phyloP scores from a whole-genome alignment of 2,888 invertebrate genomes.

The Clepsis dumicolana region DNA sequence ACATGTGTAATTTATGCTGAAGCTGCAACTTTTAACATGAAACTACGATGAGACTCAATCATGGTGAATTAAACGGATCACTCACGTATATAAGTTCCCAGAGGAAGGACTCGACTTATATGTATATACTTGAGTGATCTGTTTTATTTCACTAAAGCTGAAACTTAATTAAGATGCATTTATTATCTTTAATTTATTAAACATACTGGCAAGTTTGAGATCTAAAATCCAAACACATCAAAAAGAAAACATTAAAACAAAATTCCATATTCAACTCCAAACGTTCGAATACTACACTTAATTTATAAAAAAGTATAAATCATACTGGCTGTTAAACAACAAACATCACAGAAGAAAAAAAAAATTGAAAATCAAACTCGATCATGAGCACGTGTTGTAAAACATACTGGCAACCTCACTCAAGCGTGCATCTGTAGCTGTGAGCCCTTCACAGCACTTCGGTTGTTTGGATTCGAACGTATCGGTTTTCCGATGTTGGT shows the following conservation, averaged over 20 bases:
- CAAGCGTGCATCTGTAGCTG: constrained; percentile 20
- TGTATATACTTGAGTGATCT: no score
- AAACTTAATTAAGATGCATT: no score
- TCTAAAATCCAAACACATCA: background rate
- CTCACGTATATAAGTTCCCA: no score
- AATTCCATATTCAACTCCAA: background rate
- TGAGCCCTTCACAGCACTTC: constrained; percentile 17
- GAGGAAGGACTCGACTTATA: no score
- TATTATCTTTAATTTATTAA: no score
- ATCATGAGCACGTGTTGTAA: background rate
- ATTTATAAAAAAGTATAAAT: background rate
- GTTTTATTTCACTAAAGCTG: no score
- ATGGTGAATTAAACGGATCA: no score
- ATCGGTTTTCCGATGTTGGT: constrained; percentile 12
- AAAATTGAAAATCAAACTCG: constrained; percentile 1
- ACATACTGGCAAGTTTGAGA: background rate
- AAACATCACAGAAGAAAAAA: background rate
- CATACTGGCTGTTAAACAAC: background rate
- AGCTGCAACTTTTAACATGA: no score
- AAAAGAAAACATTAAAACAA: background rate
- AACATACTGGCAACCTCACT: constrained; percentile 14
- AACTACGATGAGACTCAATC: no score
- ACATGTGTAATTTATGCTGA: no score
- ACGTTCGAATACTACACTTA: background rate
- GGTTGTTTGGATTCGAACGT: constrained; percentile 9